Evolutionary conservation across 2,113 vertebrate species (phyloP), one percentile per base, ranked within the genome.

Genomic region (Nothoprocta perdicaria): DNA sequence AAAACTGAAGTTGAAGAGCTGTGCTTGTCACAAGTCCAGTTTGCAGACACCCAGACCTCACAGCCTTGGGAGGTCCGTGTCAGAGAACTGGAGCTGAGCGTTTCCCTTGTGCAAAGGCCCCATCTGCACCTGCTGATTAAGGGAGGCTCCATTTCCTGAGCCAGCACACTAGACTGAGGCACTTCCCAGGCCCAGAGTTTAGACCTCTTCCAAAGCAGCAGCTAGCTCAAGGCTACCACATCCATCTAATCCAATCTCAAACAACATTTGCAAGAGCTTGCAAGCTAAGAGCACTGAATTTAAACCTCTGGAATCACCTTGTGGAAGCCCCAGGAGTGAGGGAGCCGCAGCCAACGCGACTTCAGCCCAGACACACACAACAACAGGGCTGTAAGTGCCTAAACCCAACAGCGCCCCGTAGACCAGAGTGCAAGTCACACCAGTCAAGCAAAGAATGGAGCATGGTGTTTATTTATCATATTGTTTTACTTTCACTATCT

Each of bases 31-130:
- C 4, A 61, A 24, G 3, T 13, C 9, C 16, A 29, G 31, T 43
- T 80, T 40, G n/a, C 13, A 24, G 14, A 26, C 6, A 62, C 9
- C 35, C 29, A 53, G 58, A 58, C 8, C 9, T 87, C 74, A 85
- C 9, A 79, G 48, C 1, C 0, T 5, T 31, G 12, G 43, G 14
- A 24, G 72, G 9, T 12, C 5, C 12, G 3, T 21, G 3, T 43
- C 46, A 52, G 22, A 5, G 12, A 67, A 55, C 19, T 3, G 45
- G 26, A 78, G 26, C 0, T 27, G 24, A 27, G 26, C 52, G 0
- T 40, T 89, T 84, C 22, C 13, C 29, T 84, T 5, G 4, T 10
- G 46, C 5, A 48, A 74, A 79, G 74, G 7, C 62, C 35, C 46
- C 48, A n/a, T 46, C 38, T 29, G 7, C 35, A 46, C 46, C 83